phyloP scores from a whole-genome alignment of 1,140 invertebrate species.

The Drosophila biarmipes region DNA sequence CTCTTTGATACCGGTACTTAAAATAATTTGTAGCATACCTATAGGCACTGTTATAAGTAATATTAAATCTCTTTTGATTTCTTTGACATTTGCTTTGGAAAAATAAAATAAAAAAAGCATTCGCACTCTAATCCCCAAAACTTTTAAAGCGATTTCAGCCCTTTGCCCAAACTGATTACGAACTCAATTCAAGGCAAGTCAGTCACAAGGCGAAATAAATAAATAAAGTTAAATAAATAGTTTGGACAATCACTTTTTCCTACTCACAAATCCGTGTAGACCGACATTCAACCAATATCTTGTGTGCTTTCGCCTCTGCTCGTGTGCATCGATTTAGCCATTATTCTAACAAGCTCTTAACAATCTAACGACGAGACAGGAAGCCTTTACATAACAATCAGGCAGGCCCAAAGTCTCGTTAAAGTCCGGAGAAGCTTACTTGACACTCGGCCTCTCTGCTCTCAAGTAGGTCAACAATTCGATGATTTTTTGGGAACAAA shows the following conservation, averaged over 20 bases:
- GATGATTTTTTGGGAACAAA: slow-evolving; percentile 30
- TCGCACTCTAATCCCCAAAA: neutral
- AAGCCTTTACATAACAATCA: slow-evolving; percentile 29
- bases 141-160: neutral
- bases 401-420: slow-evolving; percentile 22
- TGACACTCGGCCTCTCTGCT: slow-evolving; percentile 21
- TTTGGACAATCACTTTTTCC: slow-evolving; percentile 20
- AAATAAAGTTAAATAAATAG: slow-evolving; percentile 17
- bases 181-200: slow-evolving; percentile 9
- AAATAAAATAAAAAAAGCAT: neutral
- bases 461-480: slow-evolving; percentile 65
- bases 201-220: slow-evolving; percentile 16
- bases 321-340: slow-evolving; percentile 57
- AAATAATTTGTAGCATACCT: too few relatives aligned
- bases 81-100: too few relatives aligned
- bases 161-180: slow-evolving; percentile 33
- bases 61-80: too few relatives aligned
- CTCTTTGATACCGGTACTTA: too few relatives aligned
- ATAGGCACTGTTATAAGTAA: too few relatives aligned
- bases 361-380: slow-evolving; percentile 38
- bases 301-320: slow-evolving; percentile 20
- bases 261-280: slow-evolving; percentile 10
- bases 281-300: slow-evolving; percentile 8
- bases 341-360: slow-evolving; percentile 66
- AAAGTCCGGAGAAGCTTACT: slow-evolving; percentile 16